Conservation (phyloP, 2,797 vertebrate genomes). For the Notolabrus celidotus region DNA sequence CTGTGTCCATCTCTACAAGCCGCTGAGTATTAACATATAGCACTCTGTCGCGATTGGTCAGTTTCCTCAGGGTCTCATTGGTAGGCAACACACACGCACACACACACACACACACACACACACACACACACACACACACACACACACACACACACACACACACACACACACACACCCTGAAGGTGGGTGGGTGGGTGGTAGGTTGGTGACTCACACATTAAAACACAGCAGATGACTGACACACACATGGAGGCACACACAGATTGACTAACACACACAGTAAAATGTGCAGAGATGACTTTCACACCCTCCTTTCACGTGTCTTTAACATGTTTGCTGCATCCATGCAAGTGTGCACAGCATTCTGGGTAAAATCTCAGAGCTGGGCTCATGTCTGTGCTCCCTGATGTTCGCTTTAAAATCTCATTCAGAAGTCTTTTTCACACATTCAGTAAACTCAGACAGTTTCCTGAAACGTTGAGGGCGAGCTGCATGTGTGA, state of each 20-base stretch:
- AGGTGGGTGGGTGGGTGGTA: constrained; percentile 28
- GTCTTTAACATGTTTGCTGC: background rate
- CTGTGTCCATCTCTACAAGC: background rate
- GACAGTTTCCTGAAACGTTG: no score
- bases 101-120: constrained; percentile 4
- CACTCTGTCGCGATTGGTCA: constrained; percentile 21
- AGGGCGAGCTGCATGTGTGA: no score
- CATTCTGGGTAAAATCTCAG: background rate
- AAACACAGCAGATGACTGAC: constrained; percentile 25
- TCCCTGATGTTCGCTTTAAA: no score
- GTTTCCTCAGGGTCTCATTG: constrained; percentile 17
- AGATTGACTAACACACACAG: background rate
- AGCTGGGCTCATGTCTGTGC: no score
- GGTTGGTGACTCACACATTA: constrained; percentile 36
- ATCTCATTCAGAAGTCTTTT: no score
- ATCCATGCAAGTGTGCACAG: background rate
- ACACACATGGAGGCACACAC: background rate
- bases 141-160: background rate
- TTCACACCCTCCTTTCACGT: background rate
- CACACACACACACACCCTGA: constrained; percentile 7
- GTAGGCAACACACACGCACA: background rate
- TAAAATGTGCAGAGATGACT: background rate
- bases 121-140: background rate
- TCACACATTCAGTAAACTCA: no score
- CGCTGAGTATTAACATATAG: constrained; percentile 28